These are phyloP conservation scores for Calliphora vicina DNA, from an alignment of 1,140 invertebrate species.

Conservation along the genomic window DNA sequence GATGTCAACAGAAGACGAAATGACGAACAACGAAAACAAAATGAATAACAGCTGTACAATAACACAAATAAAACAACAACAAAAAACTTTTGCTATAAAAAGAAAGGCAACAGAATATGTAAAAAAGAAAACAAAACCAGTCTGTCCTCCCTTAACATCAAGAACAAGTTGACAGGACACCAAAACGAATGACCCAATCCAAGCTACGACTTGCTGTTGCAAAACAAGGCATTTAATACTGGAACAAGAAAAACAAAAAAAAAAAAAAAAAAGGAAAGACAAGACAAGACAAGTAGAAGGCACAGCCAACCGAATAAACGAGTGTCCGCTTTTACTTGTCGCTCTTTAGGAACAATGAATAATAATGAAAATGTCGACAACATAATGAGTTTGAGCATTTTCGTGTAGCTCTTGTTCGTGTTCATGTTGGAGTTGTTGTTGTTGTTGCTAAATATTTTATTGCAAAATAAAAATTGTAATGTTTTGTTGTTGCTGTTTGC, in stretches of 20 bases:
- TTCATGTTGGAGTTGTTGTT: too few species aligned
- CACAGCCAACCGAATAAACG: not conserved
- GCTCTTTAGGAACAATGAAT: not conserved
- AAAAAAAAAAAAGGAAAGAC: not conserved
- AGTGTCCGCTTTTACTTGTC: not conserved
- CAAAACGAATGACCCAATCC: not conserved
- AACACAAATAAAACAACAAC: too few species aligned
- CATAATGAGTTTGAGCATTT: not conserved
- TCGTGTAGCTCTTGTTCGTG: not conserved
- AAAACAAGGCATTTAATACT: not conserved
- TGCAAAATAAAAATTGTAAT: not conserved
- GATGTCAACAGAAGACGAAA: not conserved
- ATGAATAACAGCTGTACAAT: not conserved
- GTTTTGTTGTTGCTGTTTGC: not conserved
- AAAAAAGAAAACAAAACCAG: not conserved
- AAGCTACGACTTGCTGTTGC: not conserved
- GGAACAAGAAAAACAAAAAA: not conserved
- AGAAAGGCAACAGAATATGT: not conserved
- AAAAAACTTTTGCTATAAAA: not conserved
- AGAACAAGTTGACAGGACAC: too few species aligned
- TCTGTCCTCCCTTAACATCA: too few species aligned
- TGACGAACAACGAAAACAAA: not conserved
- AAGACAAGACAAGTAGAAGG: not conserved
- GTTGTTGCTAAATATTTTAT: not conserved
- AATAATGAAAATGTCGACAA: not conserved